phyloP scores from a whole-genome alignment of 2,888 invertebrate species.

The Caenorhabditis zanzibari region DNA sequence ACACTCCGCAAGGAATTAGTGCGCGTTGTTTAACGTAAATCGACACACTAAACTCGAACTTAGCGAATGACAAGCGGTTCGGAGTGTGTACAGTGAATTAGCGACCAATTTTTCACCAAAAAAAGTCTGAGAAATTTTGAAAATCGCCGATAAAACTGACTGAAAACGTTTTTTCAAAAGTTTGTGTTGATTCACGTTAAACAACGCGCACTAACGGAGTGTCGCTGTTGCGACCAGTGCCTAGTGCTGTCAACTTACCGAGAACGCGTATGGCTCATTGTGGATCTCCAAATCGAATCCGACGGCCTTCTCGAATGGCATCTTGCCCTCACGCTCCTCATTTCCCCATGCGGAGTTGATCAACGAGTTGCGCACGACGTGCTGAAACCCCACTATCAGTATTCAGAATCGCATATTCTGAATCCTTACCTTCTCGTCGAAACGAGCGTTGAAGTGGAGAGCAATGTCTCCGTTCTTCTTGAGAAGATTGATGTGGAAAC shows the following conservation, averaged over 20 bases:
- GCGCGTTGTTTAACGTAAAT: no score
- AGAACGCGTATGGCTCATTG: conserved; percentile 77
- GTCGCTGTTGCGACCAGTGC: no score
- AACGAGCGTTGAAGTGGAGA: conserved; percentile 76
- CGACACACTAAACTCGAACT: no score
- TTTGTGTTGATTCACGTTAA: no score
- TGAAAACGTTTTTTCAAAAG: no score
- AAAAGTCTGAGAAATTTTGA: no score
- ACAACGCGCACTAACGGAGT: no score
- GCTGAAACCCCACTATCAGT: conserved; percentile 50
- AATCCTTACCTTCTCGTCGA: conserved; percentile 76
- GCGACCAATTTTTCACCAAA: no score
- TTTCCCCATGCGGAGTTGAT: conserved; percentile 77
- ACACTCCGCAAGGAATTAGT: no score
- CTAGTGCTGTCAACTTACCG: conserved; percentile 57
- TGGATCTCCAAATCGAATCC: conserved; percentile 76
- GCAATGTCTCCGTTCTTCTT: conserved; percentile 79
- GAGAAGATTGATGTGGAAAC: conserved; percentile 77
- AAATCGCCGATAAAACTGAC: no score
- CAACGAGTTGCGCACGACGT: conserved; percentile 75
- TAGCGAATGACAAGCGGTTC: no score
- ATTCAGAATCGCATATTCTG: neutral
- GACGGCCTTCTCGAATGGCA: conserved; percentile 76
- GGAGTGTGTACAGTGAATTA: no score
- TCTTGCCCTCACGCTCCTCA: conserved; percentile 78